Percentiles rank a stretch among this genome's conserved stretches.
phyloP scores from a whole-genome alignment of 92 coral and sea anemone genomes.

The Chrysogorgia sp. region DNA sequence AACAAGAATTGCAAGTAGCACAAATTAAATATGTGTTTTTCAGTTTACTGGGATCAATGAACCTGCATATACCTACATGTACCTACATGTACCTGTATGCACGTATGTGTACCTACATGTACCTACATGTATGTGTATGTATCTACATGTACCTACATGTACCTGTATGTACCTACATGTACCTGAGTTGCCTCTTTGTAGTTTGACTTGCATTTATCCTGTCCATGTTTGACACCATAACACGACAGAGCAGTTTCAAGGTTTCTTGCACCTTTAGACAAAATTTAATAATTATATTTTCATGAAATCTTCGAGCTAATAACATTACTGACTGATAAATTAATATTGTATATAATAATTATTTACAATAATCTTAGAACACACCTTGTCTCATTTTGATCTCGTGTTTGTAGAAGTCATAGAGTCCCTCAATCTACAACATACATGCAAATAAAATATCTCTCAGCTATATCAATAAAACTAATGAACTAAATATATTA shows the following conservation, averaged over 20 bases:
- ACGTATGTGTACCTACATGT: no score
- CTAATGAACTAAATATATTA: background rate
- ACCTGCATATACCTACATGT: no score
- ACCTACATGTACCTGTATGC: no score
- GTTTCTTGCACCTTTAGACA: constrained; percentile 72
- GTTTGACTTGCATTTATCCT: constrained; percentile 85
- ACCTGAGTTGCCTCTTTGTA: constrained; percentile 86
- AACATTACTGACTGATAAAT: background rate
- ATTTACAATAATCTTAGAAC: background rate
- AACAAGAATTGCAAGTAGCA: no score
- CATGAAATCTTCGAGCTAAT: background rate
- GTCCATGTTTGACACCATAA: constrained; percentile 90
- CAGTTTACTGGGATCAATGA: no score
- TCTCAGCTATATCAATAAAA: background rate
- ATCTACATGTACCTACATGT: no score
- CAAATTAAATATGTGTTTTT: no score
- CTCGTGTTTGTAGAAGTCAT: constrained; percentile 87
- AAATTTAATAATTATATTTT: background rate
- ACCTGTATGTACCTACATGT: background rate
- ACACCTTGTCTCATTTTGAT: constrained; percentile 97
- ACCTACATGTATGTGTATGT: no score
- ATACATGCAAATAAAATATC: background rate
- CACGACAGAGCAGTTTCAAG: constrained; percentile 79
- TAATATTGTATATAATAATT: no score
- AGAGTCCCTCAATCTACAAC: constrained; percentile 85